Base-by-base conservation (phyloP, 2,113 vertebrate genomes). In the Dipodomys ordii region DNA sequence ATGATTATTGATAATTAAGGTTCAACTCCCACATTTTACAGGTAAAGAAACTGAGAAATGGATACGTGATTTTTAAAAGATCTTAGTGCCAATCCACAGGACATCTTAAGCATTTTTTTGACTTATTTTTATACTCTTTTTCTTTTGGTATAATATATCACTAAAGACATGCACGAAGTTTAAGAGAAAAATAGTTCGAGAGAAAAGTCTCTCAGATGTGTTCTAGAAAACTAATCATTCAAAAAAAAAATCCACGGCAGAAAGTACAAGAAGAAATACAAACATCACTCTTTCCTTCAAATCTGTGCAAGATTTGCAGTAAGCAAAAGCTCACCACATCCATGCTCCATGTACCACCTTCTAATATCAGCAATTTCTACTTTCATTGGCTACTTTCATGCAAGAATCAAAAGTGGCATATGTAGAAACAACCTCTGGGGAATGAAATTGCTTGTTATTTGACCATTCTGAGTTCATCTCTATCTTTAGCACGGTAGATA, bases 71-170 rank as follows among this genome's bases (percentile, higher is more conserved):
- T 71, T 93, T 71, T 27, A 32, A 64, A 69, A 88, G 60, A 22
- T 49, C 28, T 69, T 53, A 71, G 0, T n/a, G 28, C 2, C 46
- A 91, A 88, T 46, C 49, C 27, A 27, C 7, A 28, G 53, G 18
- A 74, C 53, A 77, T 91, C 91, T 62, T 62, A 30, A 57, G 46
- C 85, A 95, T n/a, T 46, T 15, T 87, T 76, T 39, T n/a, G n/a
- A 12, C 39, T 69, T 76, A n/a, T 15, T 71, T 77, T 83, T 65
- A 53, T 76, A 62, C 19, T 83, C 19, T 60, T 80, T 87, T n/a
- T 39, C 39, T 39, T 80, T 83, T 57, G 20, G 30, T 60, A 60
- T 80, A 16, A 76, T 53, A 77, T 57, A 64, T 4, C 84, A 89
- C 18, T 39, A 19, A 78, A 87, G 30, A 81, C 23, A 16, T 60